Conservation (phyloP, 2,113 vertebrate genomes). For the Pelobates fuscus region DNA sequence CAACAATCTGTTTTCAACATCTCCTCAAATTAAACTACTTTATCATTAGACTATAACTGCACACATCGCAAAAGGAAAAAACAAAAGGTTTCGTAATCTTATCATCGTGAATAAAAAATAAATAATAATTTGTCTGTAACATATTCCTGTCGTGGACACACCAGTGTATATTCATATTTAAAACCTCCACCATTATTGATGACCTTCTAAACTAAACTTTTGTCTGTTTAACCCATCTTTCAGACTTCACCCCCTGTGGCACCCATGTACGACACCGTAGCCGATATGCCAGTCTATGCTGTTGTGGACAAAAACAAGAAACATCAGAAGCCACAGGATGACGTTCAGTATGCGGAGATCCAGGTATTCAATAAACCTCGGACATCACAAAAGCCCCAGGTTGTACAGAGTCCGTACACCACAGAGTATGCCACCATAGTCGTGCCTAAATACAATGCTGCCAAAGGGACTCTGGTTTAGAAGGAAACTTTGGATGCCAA, state of each 20-base stretch:
- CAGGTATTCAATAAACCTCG: slow-evolving; percentile 62
- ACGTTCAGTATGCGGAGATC: slow-evolving; percentile 80
- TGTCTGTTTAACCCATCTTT: background rate
- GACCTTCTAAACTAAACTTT: no score
- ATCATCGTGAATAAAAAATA: no score
- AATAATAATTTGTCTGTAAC: no score
- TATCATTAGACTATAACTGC: no score
- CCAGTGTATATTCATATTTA: no score
- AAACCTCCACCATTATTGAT: no score
- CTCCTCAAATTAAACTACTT: no score
- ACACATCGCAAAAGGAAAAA: no score
- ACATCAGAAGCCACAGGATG: slow-evolving; percentile 47
- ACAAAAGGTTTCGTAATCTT: no score
- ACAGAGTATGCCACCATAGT: slow-evolving; percentile 84
- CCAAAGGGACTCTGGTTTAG: slow-evolving; percentile 71
- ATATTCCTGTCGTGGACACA: no score
- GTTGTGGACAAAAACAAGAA: slow-evolving; percentile 57
- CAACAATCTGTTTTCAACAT: no score
- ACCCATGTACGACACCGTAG: slow-evolving; percentile 60
- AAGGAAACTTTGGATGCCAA: background rate
- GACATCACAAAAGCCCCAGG: slow-evolving; percentile 55
- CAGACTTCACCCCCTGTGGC: slow-evolving; percentile 6
- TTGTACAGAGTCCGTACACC: slow-evolving; percentile 53
- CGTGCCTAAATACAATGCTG: slow-evolving; percentile 65
- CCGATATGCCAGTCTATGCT: slow-evolving; percentile 60